Conservation (phyloP, 2,888 invertebrate species). For the Phengaris alcon region DNA sequence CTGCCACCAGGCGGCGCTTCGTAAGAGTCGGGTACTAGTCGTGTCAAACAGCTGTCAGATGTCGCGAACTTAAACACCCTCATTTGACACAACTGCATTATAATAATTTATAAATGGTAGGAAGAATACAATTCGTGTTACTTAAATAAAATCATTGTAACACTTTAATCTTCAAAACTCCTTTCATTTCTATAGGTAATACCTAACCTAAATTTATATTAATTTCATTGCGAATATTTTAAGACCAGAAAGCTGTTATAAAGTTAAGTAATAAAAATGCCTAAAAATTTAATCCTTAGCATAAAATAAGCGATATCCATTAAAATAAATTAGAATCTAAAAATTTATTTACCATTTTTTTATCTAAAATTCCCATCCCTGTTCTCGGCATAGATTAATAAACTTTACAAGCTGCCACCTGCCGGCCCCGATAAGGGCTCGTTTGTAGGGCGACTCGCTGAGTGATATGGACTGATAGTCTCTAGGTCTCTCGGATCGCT, state of each 20-base stretch:
- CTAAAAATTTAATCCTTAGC: no score
- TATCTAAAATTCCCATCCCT: not conserved
- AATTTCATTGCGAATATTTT: not conserved
- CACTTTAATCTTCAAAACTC: not conserved
- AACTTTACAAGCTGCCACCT: constrained; percentile 3
- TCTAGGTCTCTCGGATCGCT: not conserved
- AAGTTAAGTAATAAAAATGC: not conserved
- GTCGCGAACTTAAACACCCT: no score
- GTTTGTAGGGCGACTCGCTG: constrained; percentile 3
- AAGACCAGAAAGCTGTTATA: not conserved
- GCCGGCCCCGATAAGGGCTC: constrained; percentile 2
- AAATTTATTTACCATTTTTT: not conserved
- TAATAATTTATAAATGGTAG: not conserved
- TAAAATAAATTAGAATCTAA: no score
- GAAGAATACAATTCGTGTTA: not conserved
- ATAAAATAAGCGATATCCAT: no score
- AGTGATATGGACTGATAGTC: constrained; percentile 11
- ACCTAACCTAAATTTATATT: not conserved
- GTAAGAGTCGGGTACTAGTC: no score
- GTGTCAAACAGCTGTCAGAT: no score
- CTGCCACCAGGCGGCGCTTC: no score
- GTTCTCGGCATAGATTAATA: not conserved
- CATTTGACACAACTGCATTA: not conserved
- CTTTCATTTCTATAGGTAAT: not conserved
- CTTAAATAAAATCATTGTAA: constrained; percentile 2